Evolutionary conservation across 2,888 invertebrate species (phyloP).

Genomic region (Spatulosminthurus flaviceps): DNA sequence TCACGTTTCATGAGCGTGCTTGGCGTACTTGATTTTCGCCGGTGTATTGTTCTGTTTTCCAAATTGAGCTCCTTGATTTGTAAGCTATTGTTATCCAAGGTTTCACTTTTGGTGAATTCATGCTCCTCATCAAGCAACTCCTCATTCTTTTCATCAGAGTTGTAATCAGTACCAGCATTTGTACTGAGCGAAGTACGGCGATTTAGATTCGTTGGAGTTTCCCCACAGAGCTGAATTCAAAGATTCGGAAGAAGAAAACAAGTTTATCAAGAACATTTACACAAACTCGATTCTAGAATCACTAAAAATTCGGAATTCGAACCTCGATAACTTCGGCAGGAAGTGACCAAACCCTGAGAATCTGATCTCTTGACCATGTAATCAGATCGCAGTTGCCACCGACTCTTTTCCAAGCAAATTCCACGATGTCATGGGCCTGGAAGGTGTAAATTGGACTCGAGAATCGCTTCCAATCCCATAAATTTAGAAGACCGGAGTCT

Average conservation of each 20-base stretch:
- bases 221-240: constrained; percentile 23
- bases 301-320: background rate
- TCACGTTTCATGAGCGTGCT: constrained; percentile 53
- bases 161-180: constrained; percentile 9
- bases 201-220: background rate
- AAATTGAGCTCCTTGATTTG: background rate
- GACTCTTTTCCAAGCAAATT: constrained; percentile 65
- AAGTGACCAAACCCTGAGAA: constrained; percentile 80
- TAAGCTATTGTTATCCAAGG: background rate
- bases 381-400: constrained; percentile 81
- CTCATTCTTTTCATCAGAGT: constrained; percentile 44
- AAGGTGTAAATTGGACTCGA: constrained; percentile 60
- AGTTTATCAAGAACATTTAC: background rate
- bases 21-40: constrained; percentile 37
- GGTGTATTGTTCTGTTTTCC: background rate
- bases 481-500: constrained; percentile 78
- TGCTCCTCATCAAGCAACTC: constrained; percentile 43
- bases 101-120: background rate
- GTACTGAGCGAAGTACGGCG: constrained; percentile 18
- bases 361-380: constrained; percentile 96
- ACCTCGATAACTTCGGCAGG: constrained; percentile 60
- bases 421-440: constrained; percentile 91
- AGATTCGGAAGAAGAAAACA: background rate
- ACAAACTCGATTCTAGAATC: background rate
- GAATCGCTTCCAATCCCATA: constrained; percentile 73